Percentiles rank a stretch among this genome's conserved stretches.
These are phyloP conservation scores for Dipodomys ordii DNA, from an alignment of 2,113 vertebrate species.

Conservation along the genomic window DNA sequence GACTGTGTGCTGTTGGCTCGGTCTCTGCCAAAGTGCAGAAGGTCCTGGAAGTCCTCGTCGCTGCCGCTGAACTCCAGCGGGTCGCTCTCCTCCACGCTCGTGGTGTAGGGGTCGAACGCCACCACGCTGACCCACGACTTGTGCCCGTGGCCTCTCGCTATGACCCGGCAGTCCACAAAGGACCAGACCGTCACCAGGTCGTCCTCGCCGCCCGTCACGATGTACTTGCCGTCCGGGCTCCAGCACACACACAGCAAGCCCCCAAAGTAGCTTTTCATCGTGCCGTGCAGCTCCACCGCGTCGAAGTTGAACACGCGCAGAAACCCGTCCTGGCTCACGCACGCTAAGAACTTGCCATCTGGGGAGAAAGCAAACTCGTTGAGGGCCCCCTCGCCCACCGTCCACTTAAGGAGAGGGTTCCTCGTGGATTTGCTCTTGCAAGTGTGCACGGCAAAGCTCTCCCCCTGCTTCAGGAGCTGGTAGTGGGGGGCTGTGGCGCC, in stretches of 20 bases:
- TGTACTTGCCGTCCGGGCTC: conserved; percentile 98
- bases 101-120: conserved; percentile 97
- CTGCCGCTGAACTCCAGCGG: conserved; percentile 97
- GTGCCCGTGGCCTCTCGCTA: conserved; percentile 97
- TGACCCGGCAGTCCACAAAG: conserved; percentile 96
- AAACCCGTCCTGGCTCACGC: conserved; percentile 98
- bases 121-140: conserved; percentile 99
- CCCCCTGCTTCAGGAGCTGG: conserved; percentile 98
- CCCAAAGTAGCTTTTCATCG: conserved; percentile 99
- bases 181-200: conserved; percentile 99
- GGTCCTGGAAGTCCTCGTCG: conserved; percentile 98
- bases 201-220: conserved; percentile 98
- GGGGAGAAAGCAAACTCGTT: conserved; percentile 99
- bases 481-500: conserved; percentile 98
- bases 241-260: conserved; percentile 99
- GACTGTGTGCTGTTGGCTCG: conserved; percentile 97
- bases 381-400: conserved; percentile 97
- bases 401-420: conserved; percentile 98
- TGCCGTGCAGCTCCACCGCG: conserved; percentile 96
- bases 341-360: conserved; percentile 97
- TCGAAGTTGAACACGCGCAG: conserved; percentile 98
- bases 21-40: conserved; percentile 93
- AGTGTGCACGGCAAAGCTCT: conserved; percentile 97
- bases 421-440: conserved; percentile 99
- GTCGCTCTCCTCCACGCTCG: conserved; percentile 96